Evolutionary conservation across 2,888 invertebrate species (phyloP).

Genomic region (Coecobrya sp.): DNA sequence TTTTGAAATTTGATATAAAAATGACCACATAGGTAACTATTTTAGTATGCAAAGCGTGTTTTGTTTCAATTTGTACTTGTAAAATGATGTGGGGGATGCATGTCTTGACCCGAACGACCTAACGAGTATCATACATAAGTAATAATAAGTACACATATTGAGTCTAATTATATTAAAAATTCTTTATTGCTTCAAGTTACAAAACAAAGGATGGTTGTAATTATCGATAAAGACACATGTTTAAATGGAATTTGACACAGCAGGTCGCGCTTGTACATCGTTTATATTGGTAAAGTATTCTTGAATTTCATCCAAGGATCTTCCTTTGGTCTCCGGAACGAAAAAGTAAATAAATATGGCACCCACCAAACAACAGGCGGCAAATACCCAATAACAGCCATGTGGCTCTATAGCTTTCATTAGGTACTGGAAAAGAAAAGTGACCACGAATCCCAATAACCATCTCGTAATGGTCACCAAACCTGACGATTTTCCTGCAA

Average conservation of each 20-base stretch:
- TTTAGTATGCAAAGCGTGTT: too few species aligned
- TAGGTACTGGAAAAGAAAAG: constrained; percentile 83
- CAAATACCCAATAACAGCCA: constrained; percentile 84
- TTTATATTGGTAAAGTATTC: constrained; percentile 42
- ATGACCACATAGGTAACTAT: too few species aligned
- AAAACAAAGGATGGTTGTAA: background rate
- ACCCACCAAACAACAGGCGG: constrained; percentile 82
- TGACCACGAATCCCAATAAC: constrained; percentile 83
- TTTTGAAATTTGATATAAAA: too few species aligned
- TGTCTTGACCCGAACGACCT: too few species aligned
- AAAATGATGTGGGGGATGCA: too few species aligned
- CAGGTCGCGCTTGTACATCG: background rate
- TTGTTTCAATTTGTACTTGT: too few species aligned
- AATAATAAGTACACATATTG: too few species aligned
- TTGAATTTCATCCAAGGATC: constrained; percentile 82
- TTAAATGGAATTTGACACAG: background rate
- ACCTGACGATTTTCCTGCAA: constrained; percentile 82
- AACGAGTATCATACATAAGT: too few species aligned
- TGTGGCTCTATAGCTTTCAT: constrained; percentile 74
- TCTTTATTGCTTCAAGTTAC: background rate
- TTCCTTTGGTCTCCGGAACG: constrained; percentile 82
- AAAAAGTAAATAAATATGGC: constrained; percentile 78
- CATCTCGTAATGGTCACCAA: constrained; percentile 84
- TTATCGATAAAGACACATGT: too few species aligned
- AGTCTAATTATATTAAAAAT: too few species aligned